Evolutionary conservation across 2,797 vertebrate genomes (phyloP).

Genomic region (Acrossocheilus fasciatus): DNA sequence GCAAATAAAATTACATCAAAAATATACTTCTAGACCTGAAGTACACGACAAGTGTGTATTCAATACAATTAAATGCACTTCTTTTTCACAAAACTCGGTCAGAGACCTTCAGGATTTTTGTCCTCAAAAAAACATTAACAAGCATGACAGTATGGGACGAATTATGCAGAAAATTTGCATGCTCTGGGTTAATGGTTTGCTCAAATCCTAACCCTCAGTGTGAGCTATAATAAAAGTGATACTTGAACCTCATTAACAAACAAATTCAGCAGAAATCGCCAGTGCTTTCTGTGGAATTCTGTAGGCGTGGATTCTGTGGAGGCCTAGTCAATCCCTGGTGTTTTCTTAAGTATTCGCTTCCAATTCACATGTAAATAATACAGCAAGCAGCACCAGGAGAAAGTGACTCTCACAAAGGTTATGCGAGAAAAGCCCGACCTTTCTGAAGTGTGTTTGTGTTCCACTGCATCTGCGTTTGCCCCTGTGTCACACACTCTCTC

Average conservation of each 20-base stretch:
- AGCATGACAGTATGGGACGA: neutral
- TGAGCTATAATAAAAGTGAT: neutral
- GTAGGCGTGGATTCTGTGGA: conserved; percentile 23
- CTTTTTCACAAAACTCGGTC: neutral
- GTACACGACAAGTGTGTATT: too few relatives aligned
- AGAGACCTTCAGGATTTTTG: neutral
- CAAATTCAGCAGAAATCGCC: neutral
- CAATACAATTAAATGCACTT: neutral
- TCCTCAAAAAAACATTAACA: neutral
- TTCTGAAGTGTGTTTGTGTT: conserved; percentile 66
- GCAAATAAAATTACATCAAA: neutral
- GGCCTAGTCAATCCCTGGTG: conserved; percentile 8
- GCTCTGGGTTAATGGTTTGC: neutral
- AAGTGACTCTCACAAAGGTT: conserved; percentile 33
- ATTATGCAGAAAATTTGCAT: neutral
- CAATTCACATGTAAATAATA: neutral
- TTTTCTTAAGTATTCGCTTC: conserved; percentile 27
- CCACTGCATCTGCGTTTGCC: conserved; percentile 64
- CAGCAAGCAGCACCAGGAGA: conserved; percentile 18
- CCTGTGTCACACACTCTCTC: conserved; percentile 63
- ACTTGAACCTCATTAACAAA: neutral
- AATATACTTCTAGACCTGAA: too few relatives aligned
- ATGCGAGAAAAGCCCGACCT: conserved; percentile 65
- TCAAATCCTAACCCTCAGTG: neutral
- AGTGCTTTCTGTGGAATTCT: conserved; percentile 1